phyloP scores from a whole-genome alignment of 2,113 vertebrate species.

The Centrocercus urophasianus region DNA sequence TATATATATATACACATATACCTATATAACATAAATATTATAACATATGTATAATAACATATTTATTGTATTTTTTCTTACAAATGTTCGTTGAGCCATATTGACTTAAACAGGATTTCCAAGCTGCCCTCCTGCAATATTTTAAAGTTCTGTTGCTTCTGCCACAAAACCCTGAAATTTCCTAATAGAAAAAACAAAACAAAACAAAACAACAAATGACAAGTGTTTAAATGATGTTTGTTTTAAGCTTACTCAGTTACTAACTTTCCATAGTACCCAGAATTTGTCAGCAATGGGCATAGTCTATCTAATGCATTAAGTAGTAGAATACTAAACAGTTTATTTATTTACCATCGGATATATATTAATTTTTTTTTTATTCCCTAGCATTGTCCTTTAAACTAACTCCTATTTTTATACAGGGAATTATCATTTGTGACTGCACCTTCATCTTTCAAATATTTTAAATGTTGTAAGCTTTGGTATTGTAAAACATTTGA shows the following conservation, averaged over 20 bases:
- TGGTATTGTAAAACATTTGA: background rate
- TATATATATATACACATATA: background rate
- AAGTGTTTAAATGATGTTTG: background rate
- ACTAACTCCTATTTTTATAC: background rate
- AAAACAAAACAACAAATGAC: background rate
- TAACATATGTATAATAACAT: background rate
- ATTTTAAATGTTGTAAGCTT: conserved; percentile 2
- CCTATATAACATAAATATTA: too few relatives aligned
- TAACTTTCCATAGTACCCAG: background rate
- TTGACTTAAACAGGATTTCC: background rate
- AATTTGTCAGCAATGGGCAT: background rate
- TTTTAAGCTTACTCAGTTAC: background rate
- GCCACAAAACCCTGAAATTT: background rate
- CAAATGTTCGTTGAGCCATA: background rate
- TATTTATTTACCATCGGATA: background rate
- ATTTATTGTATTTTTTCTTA: background rate
- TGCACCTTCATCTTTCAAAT: conserved; percentile 23
- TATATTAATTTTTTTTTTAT: background rate
- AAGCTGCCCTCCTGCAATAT: background rate
- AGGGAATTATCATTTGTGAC: background rate
- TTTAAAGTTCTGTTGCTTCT: background rate
- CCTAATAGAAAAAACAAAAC: background rate
- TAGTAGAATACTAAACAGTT: background rate
- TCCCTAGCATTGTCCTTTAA: background rate
- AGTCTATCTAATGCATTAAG: background rate